These are phyloP conservation scores for Eunapius fragilis DNA, from an alignment of 37 sponge, comb jelly and placozoan genomes.

Conservation along the genomic window DNA sequence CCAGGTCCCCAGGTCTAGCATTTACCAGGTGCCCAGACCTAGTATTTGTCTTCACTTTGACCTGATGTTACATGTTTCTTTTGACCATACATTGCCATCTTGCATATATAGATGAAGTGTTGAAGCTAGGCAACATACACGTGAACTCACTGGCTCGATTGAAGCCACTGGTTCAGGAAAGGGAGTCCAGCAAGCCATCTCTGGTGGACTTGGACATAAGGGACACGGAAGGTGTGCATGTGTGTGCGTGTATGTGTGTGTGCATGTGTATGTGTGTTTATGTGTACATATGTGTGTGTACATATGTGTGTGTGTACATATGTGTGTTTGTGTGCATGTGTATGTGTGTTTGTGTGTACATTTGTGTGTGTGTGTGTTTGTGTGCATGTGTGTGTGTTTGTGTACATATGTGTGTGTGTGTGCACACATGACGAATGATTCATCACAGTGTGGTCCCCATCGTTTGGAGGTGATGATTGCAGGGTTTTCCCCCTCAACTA, in stretches of 20 bases:
- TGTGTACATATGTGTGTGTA: background rate
- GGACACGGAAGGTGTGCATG: slow-evolving; percentile 9
- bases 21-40: too few relatives aligned
- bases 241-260: slow-evolving; percentile 41
- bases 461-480: slow-evolving; percentile 3
- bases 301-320: background rate
- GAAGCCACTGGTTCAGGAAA: background rate
- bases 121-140: slow-evolving; percentile 1
- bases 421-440: too few relatives aligned
- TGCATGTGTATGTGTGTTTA: slow-evolving; percentile 34
- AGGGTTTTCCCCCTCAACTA: slow-evolving; percentile 16
- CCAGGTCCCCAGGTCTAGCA: too few relatives aligned
- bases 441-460: slow-evolving; percentile 10
- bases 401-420: background rate
- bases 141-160: background rate
- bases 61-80: too few relatives aligned
- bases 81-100: too few relatives aligned
- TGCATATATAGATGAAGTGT: background rate
- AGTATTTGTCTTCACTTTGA: too few relatives aligned
- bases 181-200: background rate
- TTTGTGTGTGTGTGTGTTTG: slow-evolving; percentile 7
- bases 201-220: background rate
- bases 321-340: slow-evolving; percentile 8
- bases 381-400: background rate
- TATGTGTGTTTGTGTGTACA: background rate